A percentile compares a stretch with the other conserved stretches of the same genome.
phyloP scores from a whole-genome alignment of 2,888 invertebrate genomes.

The Amiota minor region DNA sequence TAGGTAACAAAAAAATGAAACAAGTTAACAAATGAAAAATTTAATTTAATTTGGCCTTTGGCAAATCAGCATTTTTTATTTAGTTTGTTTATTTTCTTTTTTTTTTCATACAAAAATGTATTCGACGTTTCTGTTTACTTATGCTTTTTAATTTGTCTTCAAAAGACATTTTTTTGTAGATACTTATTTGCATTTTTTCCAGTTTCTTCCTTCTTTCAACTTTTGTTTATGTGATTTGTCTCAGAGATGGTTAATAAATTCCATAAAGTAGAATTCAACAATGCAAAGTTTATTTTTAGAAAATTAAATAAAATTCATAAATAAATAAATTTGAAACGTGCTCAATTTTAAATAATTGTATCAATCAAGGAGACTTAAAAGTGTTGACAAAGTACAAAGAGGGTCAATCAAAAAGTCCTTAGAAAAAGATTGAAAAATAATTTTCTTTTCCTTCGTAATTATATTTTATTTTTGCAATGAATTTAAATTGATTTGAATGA shows the following conservation, averaged over 20 bases:
- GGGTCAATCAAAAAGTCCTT: too few species aligned
- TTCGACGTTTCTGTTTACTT: not conserved
- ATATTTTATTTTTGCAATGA: too few species aligned
- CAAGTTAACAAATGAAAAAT: slow-evolving; percentile 47
- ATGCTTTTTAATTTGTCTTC: slow-evolving; percentile 21
- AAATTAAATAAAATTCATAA: too few species aligned
- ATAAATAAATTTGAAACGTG: too few species aligned
- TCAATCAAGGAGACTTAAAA: too few species aligned
- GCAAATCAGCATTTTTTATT: slow-evolving; percentile 26
- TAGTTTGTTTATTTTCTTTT: not conserved
- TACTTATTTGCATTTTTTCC: not conserved
- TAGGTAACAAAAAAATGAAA: slow-evolving; percentile 7
- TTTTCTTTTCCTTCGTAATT: too few species aligned
- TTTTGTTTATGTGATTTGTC: not conserved
- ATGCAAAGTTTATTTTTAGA: too few species aligned
- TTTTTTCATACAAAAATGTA: not conserved
- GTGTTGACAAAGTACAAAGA: too few species aligned
- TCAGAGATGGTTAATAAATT: not conserved
- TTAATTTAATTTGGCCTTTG: slow-evolving; percentile 57
- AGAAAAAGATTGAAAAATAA: too few species aligned
- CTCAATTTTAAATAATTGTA: too few species aligned
- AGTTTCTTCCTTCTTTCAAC: not conserved
- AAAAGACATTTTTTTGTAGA: slow-evolving; percentile 23
- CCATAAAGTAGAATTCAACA: too few species aligned
- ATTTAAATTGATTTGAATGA: too few species aligned